These are phyloP conservation scores for Tribolium madens DNA, from an alignment of 1,140 invertebrate species.

Conservation along the genomic window DNA sequence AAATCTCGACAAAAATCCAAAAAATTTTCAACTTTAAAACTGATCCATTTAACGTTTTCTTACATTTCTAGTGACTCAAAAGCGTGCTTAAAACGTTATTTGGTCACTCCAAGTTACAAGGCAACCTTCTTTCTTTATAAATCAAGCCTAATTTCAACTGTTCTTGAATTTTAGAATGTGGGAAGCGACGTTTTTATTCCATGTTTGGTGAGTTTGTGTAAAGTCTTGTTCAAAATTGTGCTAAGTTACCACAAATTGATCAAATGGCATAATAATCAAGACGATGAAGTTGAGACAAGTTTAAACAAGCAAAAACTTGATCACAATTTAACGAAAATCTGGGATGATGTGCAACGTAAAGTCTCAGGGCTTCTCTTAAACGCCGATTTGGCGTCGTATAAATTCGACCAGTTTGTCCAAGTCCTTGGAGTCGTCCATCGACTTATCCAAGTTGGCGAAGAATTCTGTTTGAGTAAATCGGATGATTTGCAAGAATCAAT, in stretches of 20 bases:
- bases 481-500: conserved; percentile 90
- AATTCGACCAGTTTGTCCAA: conserved; percentile 95
- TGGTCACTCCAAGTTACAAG: too few relatives aligned
- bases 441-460: conserved; percentile 89
- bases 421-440: conserved; percentile 89
- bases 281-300: conserved; percentile 70
- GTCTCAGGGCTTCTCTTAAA: conserved; percentile 83
- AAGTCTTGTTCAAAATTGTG: conserved; percentile 85
- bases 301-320: conserved; percentile 89
- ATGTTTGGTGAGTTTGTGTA: conserved; percentile 85
- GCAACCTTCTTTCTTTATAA: too few relatives aligned
- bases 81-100: too few relatives aligned
- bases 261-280: conserved; percentile 78
- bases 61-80: too few relatives aligned
- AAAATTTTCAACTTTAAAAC: too few relatives aligned
- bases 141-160: too few relatives aligned
- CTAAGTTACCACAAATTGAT: conserved; percentile 85
- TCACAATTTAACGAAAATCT: conserved; percentile 86
- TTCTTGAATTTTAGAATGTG: conserved; percentile 71
- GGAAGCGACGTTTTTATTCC: conserved; percentile 83
- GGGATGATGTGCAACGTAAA: conserved; percentile 95
- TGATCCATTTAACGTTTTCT: too few relatives aligned
- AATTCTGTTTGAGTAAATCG: conserved; percentile 90
- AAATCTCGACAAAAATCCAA: too few relatives aligned
- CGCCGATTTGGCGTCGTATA: conserved; percentile 84